A percentile compares a stretch with the other conserved stretches of the same genome.
Conservation (phyloP, 2,888 invertebrate genomes). For the Odontothrips loti region DNA sequence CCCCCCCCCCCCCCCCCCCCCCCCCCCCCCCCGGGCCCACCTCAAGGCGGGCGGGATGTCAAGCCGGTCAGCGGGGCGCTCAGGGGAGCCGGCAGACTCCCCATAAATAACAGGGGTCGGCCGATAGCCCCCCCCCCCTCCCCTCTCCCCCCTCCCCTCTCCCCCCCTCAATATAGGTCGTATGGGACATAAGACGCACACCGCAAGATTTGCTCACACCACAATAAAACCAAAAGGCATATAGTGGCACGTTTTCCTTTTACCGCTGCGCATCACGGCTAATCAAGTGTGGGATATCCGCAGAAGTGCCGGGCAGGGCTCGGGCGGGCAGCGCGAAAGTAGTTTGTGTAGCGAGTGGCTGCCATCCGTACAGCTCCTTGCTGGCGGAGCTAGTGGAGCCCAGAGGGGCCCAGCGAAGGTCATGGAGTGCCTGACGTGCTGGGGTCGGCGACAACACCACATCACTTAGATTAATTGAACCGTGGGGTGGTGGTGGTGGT, state of each 20-base stretch:
- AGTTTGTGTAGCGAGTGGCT: no score
- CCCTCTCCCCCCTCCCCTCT: neutral
- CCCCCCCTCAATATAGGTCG: neutral
- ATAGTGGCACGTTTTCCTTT: no score
- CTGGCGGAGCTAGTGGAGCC: no score
- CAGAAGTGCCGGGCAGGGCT: neutral
- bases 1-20: no score
- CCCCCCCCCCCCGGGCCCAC: no score
- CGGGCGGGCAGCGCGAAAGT: neutral
- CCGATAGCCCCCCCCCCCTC: neutral
- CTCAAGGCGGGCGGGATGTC: no score
- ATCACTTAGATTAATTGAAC: slow-evolving; percentile 24
- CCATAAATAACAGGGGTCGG: neutral
- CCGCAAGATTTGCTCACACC: no score
- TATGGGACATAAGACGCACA: neutral
- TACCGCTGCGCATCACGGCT: neutral
- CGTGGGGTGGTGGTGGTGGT: neutral
- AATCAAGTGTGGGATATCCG: neutral
- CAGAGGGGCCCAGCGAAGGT: no score
- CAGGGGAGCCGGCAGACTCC: no score
- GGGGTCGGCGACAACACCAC: slow-evolving; percentile 5
- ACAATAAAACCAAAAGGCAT: no score
- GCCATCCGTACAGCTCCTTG: neutral
- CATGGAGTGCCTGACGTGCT: no score
- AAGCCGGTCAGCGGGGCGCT: no score